Base-by-base conservation (phyloP, 2,113 vertebrate species). In the Circaetus cinerascens region DNA sequence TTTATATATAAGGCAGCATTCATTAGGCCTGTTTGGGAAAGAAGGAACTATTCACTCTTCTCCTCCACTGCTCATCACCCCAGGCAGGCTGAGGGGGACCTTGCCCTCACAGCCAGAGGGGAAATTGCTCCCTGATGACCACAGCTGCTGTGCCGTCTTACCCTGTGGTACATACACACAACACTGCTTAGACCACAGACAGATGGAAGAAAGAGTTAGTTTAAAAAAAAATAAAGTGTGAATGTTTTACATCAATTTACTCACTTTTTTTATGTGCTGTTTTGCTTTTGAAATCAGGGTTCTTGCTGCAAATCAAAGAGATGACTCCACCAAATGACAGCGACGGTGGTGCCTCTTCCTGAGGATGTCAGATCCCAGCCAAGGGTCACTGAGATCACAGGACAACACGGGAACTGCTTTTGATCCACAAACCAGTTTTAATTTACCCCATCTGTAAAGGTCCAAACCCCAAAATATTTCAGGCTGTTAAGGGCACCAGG, bases 381-480 rank as follows among this genome's bases (percentile, higher is more conserved):
- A 57, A 86, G 50, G 79, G 63, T 95, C 88, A 77, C 38, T 34
- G 72, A 84, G 50, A 86, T 84, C 83, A 86, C 83, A 77, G 27
- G n/a, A 73, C 53, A 88, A 73, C 59, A 95, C 0, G 0, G 41
- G 38, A 86, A 86, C 26, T 45, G 59, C 30, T 86, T 83, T 88
- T 88, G 36, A 66, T 51, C 26, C 50, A 63, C 55, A 55, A 46
- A 51, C 11, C 36, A 77, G 29, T 74, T 94, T 92, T 95, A 75
- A 93, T 96, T 80, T 88, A 77, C 36, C 6, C 72, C 60, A 88
- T 88, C 75, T 94, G 59, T 67, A 88, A 83, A 96, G 30, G 59
- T 74, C 55, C 72, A 93, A 80, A 66, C 23, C 38, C 40, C 75
- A 91, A 69, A 96, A 78, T 4, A 8, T 90, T 93, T 95, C 86